Percentiles rank a stretch among this genome's conserved stretches.
phyloP scores from a whole-genome alignment of 2,797 vertebrate species.

The Coreius guichenoti region DNA sequence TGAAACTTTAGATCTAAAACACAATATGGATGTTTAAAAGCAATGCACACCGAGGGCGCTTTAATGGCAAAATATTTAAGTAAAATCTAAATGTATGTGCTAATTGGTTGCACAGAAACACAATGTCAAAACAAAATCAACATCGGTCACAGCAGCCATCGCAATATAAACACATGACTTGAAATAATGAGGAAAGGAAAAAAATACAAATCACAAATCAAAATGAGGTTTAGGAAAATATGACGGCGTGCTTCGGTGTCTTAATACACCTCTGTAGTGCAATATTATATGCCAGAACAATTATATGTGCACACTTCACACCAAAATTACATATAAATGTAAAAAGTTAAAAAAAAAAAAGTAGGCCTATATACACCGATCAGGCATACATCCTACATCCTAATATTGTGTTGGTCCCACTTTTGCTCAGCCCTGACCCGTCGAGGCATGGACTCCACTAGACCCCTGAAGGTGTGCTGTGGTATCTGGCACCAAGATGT shows the following conservation, averaged over 20 bases:
- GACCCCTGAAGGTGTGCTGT: too few species aligned
- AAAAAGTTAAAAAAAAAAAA: neutral
- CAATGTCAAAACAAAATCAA: conserved; percentile 37
- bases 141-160: neutral
- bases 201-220: neutral
- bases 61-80: neutral
- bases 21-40: neutral
- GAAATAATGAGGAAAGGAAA: neutral
- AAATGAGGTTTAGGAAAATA: neutral
- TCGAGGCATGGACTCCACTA: too few species aligned
- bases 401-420: too few species aligned
- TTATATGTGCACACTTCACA: neutral
- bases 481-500: too few species aligned
- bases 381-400: too few species aligned
- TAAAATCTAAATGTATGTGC: neutral
- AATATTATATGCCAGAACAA: neutral
- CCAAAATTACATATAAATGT: neutral
- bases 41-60: neutral
- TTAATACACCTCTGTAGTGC: neutral
- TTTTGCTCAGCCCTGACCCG: too few species aligned
- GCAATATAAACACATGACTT: conserved; percentile 37
- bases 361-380: too few species aligned
- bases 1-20: conserved; percentile 42
- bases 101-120: conserved; percentile 7
- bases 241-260: neutral